phyloP scores from a whole-genome alignment of 2,888 invertebrate species.

The Peribatodes rhomboidaria region DNA sequence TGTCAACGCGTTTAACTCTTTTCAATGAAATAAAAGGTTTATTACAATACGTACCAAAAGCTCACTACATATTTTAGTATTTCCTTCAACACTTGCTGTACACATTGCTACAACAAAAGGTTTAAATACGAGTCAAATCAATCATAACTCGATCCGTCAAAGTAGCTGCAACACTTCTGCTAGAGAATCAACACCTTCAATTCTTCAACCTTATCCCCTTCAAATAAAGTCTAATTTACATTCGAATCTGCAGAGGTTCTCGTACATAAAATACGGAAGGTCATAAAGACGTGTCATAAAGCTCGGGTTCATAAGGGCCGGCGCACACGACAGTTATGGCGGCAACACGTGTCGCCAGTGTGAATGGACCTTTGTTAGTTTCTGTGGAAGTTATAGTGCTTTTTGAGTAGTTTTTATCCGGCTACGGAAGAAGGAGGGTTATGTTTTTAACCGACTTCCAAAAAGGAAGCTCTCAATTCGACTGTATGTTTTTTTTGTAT shows the following conservation, averaged over 20 bases:
- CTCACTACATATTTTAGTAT: no score
- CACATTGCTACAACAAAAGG: not conserved
- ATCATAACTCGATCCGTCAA: not conserved
- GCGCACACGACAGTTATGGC: slow-evolving; percentile 30
- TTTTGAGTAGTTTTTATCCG: no score
- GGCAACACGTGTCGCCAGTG: slow-evolving; percentile 36
- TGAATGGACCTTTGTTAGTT: slow-evolving; percentile 8
- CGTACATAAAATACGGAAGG: slow-evolving; percentile 27
- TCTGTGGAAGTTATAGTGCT: not conserved
- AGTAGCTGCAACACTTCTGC: not conserved
- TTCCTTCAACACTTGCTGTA: no score
- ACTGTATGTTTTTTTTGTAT: no score
- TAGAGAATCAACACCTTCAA: not conserved
- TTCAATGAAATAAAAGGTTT: not conserved
- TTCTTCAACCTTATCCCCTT: slow-evolving; percentile 1
- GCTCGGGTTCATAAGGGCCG: slow-evolving; percentile 36
- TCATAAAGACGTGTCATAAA: slow-evolving; percentile 41
- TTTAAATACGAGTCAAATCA: not conserved
- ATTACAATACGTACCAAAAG: no score
- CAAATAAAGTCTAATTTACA: slow-evolving; percentile 12
- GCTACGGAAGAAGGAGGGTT: no score
- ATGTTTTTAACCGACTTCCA: no score
- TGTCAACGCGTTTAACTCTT: not conserved
- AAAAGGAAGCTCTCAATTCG: no score
- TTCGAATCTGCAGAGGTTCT: not conserved